phyloP scores from a whole-genome alignment of 2,797 vertebrate genomes.

The Danio choprae region DNA sequence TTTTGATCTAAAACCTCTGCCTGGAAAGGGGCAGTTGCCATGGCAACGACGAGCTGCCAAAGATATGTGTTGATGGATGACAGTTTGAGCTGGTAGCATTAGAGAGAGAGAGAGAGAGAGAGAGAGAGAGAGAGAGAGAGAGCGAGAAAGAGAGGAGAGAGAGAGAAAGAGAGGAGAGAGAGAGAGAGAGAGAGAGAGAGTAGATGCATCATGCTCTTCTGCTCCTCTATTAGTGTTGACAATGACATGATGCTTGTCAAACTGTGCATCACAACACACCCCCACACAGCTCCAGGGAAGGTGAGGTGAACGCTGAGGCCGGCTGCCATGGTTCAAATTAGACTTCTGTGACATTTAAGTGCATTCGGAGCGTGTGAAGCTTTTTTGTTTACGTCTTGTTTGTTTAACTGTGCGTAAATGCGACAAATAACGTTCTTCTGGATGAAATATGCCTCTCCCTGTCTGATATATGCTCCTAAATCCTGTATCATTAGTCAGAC shows the following conservation, averaged over 20 bases:
- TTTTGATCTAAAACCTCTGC: conserved; percentile 91
- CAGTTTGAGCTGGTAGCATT: conserved; percentile 73
- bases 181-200: conserved; percentile 14
- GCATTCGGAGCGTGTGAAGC: conserved; percentile 49
- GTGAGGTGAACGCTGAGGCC: conserved; percentile 66
- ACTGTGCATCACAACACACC: conserved; percentile 45
- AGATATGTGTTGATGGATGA: conserved; percentile 90
- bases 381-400: conserved; percentile 22
- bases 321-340: conserved; percentile 70
- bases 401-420: conserved; percentile 22
- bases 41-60: conserved; percentile 87
- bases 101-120: conserved; percentile 37
- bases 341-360: conserved; percentile 69
- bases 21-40: conserved; percentile 89
- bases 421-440: background rate
- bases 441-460: conserved; percentile 11
- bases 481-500: conserved; percentile 35
- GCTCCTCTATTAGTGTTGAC: conserved; percentile 50
- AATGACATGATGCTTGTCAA: conserved; percentile 47
- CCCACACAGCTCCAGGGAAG: conserved; percentile 66
- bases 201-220: conserved; percentile 47
- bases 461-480: conserved; percentile 4
- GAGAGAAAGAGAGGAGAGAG: conserved; percentile 29
- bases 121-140: conserved; percentile 10
- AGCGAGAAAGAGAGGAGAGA: conserved; percentile 30